Base-by-base conservation (phyloP, 2,113 vertebrate species). In the Sphaerodactylus townsendi region DNA sequence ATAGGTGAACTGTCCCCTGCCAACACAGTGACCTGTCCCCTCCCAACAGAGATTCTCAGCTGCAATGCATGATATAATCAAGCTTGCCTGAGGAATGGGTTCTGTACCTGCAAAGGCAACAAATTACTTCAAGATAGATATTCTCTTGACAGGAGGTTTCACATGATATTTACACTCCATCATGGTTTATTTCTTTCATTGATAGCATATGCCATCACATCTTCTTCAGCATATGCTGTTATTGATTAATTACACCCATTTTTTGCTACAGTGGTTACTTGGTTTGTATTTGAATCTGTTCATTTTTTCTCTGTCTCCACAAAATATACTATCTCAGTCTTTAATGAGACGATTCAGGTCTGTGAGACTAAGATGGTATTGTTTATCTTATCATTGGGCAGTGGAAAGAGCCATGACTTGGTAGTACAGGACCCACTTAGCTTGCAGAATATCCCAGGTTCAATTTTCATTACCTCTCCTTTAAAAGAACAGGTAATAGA, bases 161-260 rank as follows among this genome's bases (percentile, higher is more conserved):
- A n/a, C 82, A 79, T 85, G 2, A 17, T 78, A 83, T 86, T 91
- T 81, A 66, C 44, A 64, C 3, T 68, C 23, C 2, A 35, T 88
- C 86, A 77, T 59, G 33, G 8, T n/a, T 89, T 87, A 85, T 59
- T 59, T 0, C 28, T 88, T 86, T 44, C 65, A 84, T 62, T n/a
- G 77, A 15, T 64, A 78, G 50, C 33, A 30, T 39, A 69, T 30
- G 3, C 59, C 19, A 10, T 85, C 50, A 82, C 17, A 78, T 4
- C 28, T 33, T 78, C 85, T 72, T 37, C 72, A 79, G 23, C 10
- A 85, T 88, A 78, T 86, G 25, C 1, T 0, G 33, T 0, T 74
- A 5, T 1, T 82, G 65, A 33, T 77, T 39, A 79, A 73, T 83
- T 91, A 88, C 25, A 85, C 0, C 30, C 82, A 7, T 70, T 39